Evolutionary conservation across 30 jellyfish, hydroid and myxozoan genomes (phyloP).

Genomic region (Euphysa ruthae): DNA sequence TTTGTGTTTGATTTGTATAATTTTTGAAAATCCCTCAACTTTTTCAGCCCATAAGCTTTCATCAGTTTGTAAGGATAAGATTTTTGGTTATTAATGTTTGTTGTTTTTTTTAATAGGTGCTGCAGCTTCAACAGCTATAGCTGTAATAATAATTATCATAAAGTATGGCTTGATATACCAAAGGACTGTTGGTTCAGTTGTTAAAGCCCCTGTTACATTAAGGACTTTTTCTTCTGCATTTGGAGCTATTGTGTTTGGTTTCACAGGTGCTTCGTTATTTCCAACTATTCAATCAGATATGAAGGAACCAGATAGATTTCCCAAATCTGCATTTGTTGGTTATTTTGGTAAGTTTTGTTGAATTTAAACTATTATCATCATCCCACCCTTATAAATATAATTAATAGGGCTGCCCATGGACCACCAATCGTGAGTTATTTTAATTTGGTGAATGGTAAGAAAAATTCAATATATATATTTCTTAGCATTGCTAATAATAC

Average conservation of each 20-base stretch:
- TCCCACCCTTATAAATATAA: too few relatives aligned
- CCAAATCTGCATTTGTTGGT: conserved; percentile 31
- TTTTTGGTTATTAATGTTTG: too few relatives aligned
- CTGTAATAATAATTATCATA: conserved; percentile 11
- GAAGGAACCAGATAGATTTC: conserved; percentile 17
- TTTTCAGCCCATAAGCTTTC: too few relatives aligned
- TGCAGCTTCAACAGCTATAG: conserved; percentile 31
- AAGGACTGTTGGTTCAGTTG: conserved; percentile 13
- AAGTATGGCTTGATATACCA: conserved; percentile 18
- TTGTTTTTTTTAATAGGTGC: conserved; percentile 44
- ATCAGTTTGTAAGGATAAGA: too few relatives aligned
- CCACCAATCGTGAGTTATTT: too few relatives aligned
- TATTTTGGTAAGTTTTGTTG: too few relatives aligned
- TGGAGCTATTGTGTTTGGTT: conserved; percentile 37
- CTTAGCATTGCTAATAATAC: too few relatives aligned
- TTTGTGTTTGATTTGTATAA: too few relatives aligned
- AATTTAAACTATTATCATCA: neutral
- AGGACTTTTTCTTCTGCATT: conserved; percentile 27
- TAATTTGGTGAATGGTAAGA: too few relatives aligned
- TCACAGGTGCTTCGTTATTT: conserved; percentile 34
- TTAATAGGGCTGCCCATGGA: too few relatives aligned
- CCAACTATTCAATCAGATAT: conserved; percentile 48
- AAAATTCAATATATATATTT: too few relatives aligned
- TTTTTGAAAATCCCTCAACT: too few relatives aligned
- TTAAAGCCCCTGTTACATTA: conserved; percentile 19